Percentiles rank a stretch among this genome's conserved stretches.
Evolutionary conservation across 2,113 vertebrate genomes (phyloP).

Genomic region (Ciconia boyciana): DNA sequence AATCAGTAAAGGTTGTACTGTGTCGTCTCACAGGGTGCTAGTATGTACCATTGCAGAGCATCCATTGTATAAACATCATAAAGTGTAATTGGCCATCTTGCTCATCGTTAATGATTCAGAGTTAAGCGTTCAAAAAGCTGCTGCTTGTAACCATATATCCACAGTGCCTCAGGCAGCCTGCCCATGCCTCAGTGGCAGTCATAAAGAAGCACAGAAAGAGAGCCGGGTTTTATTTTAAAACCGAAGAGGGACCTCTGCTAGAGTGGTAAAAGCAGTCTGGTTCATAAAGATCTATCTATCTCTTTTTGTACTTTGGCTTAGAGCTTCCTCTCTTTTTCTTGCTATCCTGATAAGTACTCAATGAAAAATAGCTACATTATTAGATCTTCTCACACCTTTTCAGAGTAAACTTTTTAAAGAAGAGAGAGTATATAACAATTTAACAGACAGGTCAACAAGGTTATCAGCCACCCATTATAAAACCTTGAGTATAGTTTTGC

Average conservation of each 20-base stretch:
- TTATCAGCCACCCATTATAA: background rate
- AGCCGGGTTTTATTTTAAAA: background rate
- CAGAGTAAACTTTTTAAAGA: background rate
- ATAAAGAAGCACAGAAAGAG: background rate
- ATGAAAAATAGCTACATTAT: background rate
- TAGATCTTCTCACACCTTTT: background rate
- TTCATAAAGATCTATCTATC: background rate
- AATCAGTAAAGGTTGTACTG: background rate
- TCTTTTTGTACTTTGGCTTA: background rate
- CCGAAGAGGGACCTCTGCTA: background rate
- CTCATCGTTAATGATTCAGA: background rate
- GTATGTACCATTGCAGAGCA: background rate
- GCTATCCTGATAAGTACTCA: background rate
- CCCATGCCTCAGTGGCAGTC: background rate
- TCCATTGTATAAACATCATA: background rate
- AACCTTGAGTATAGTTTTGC: background rate
- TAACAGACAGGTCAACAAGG: background rate
- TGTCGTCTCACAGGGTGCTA: background rate
- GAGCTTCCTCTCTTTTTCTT: background rate
- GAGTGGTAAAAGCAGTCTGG: background rate
- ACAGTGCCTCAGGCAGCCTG: background rate
- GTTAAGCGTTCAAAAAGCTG: background rate
- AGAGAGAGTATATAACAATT: background rate
- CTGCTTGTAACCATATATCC: background rate
- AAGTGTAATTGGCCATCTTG: background rate